Evolutionary conservation across 2,888 invertebrate genomes (phyloP), one percentile per base, ranked within the genome.

Genomic region (Cephus sareptanus): DNA sequence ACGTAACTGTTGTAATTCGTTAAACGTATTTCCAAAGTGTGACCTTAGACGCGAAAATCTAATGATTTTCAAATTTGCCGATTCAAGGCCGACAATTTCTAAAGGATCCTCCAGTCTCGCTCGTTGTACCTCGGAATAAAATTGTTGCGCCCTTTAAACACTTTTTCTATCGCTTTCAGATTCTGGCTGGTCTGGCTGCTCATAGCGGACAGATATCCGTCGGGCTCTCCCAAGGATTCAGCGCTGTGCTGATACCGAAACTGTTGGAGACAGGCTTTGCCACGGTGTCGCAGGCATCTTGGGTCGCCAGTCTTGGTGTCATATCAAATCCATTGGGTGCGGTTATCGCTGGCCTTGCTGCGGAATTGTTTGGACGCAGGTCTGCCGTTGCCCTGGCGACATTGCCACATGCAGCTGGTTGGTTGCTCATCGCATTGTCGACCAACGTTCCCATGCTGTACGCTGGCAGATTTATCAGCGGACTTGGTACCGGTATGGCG

Each of bases 181-280:
- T 95, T 76, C 86, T 95, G 85, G 95, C 95, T 79, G 95, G 95
- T 37, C 92, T 95, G 83, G 95, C 95, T 77, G 95, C 95, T 71
- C 96, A 96, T 90, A 94, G 95, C 30, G 95, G 95, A 85, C 95
- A 95, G 88, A 95, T 96, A 87, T 95, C 95, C 76, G 95, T 96
- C 83, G 96, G 96, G 1, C 94, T 96, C 88, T 94, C 95, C 81
- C 96, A 96, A 89, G 95, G 95, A 71, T 96, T 95, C 92, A 96
- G 95, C 73, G 96, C 96, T 1, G 95, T 96, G 40, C 93, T 96
- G 86, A 92, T 96, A 81, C 96, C 96, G 76, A 95, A 95, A 92
- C 93, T 96, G 82, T 92, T 93, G 76, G 92, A 94, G 76, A 92
- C 94, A 0, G 89, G 92, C 15, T 93, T 95, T 82, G 94, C 94